Percentiles rank a stretch among this genome's conserved stretches.
These are phyloP conservation scores for Didymodactylos carnosus DNA, from an alignment of 2,888 invertebrate species.

Conservation along the genomic window DNA sequence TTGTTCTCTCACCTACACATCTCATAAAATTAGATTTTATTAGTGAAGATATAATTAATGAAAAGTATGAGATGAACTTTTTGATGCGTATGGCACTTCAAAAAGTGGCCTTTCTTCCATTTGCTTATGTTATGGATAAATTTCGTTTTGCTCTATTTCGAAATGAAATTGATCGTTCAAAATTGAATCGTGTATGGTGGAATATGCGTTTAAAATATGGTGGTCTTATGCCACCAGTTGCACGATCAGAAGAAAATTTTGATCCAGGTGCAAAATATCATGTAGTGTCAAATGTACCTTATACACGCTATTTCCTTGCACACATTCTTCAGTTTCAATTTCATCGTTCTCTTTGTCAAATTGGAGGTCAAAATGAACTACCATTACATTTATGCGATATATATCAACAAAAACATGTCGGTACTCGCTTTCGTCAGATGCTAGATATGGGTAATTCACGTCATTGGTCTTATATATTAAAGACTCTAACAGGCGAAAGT, in stretches of 20 bases:
- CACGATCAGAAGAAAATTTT: conserved; percentile 21
- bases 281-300: conserved; percentile 21
- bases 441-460: conserved; percentile 36
- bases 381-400: conserved; percentile 20
- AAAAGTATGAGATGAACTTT: conserved; percentile 32
- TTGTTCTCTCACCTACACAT: conserved; percentile 53
- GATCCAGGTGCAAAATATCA: conserved; percentile 32
- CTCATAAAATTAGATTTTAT: conserved; percentile 51
- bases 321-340: conserved; percentile 22
- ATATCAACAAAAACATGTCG: conserved; percentile 19
- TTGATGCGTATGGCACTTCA: conserved; percentile 35
- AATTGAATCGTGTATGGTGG: conserved; percentile 36
- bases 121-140: conserved; percentile 35
- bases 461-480: conserved; percentile 50
- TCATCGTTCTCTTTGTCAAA: conserved; percentile 19
- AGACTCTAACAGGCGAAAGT: conserved; percentile 50
- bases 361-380: conserved; percentile 16
- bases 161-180: conserved; percentile 23
- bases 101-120: conserved; percentile 36
- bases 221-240: conserved; percentile 27
- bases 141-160: conserved; percentile 36
- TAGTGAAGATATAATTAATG: conserved; percentile 39
- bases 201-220: conserved; percentile 28
- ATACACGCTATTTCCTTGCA: conserved; percentile 21
- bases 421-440: conserved; percentile 22